phyloP scores from a whole-genome alignment of 2,113 vertebrate species.

The Holacanthus passer region DNA sequence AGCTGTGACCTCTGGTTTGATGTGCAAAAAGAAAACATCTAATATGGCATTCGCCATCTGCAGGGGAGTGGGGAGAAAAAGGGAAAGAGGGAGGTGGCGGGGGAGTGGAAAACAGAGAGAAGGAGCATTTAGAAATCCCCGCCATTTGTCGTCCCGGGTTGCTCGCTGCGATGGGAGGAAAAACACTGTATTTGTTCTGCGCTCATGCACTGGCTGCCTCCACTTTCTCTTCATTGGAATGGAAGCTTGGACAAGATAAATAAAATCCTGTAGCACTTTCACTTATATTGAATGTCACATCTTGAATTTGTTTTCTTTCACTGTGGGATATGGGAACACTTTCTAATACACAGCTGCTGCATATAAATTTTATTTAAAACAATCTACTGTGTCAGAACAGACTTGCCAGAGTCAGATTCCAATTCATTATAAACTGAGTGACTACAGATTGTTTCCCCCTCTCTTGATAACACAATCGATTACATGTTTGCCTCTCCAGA shows the following conservation, averaged over 20 bases:
- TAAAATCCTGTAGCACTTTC: constrained; percentile 43
- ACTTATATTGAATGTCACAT: constrained; percentile 42
- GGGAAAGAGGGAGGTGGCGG: not conserved
- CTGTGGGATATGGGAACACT: constrained; percentile 7
- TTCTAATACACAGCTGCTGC: constrained; percentile 38
- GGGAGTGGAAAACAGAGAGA: not conserved
- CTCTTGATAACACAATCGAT: constrained; percentile 16
- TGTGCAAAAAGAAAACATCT: constrained; percentile 77
- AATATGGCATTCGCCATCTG: constrained; percentile 78
- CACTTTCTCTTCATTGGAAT: constrained; percentile 48
- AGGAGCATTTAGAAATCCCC: constrained; percentile 38
- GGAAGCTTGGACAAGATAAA: constrained; percentile 54
- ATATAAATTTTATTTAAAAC: constrained; percentile 42
- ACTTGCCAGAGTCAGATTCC: constrained; percentile 41
- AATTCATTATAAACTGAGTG: constrained; percentile 44
- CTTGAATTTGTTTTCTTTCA: constrained; percentile 48
- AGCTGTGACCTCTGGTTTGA: constrained; percentile 82
- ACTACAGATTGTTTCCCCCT: constrained; percentile 36
- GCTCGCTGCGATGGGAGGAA: constrained; percentile 52
- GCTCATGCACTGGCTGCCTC: constrained; percentile 49
- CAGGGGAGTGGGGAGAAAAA: constrained; percentile 18
- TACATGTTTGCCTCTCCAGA: not conserved
- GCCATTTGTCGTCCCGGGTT: constrained; percentile 69
- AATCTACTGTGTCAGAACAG: constrained; percentile 23
- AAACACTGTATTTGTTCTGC: constrained; percentile 67